A percentile compares a stretch with the other conserved stretches of the same genome.
phyloP scores from a whole-genome alignment of 2,888 invertebrate species.

The Catocala fraxini region DNA sequence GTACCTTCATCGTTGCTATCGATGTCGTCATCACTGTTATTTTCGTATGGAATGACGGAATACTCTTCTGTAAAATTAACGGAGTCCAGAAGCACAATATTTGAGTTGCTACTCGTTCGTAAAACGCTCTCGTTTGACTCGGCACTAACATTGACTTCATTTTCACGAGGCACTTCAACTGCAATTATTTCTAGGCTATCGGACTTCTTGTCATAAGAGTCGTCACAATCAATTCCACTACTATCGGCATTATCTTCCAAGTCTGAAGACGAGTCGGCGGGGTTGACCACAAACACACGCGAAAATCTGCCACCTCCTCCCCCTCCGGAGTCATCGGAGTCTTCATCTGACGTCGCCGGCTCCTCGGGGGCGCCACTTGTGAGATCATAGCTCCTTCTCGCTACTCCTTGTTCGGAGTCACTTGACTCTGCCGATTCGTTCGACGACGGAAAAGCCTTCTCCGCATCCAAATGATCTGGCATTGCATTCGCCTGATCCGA shows the following conservation, averaged over 20 bases:
- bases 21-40: conserved; percentile 64
- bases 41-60: conserved; percentile 67
- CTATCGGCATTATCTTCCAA: conserved; percentile 88
- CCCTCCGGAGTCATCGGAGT: conserved; percentile 86
- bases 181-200: conserved; percentile 78
- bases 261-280: conserved; percentile 88
- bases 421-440: conserved; percentile 84
- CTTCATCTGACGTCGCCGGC: conserved; percentile 82
- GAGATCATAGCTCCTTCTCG: conserved; percentile 79
- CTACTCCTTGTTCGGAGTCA: conserved; percentile 77
- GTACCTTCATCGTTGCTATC: conserved; percentile 59
- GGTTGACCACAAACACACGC: conserved; percentile 91
- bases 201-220: conserved; percentile 87
- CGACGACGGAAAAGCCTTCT: conserved; percentile 87
- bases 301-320: conserved; percentile 88
- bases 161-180: conserved; percentile 65
- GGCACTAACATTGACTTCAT: conserved; percentile 61
- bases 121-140: conserved; percentile 60
- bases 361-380: conserved; percentile 81
- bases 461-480: conserved; percentile 81
- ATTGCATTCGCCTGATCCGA: conserved; percentile 72
- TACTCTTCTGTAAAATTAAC: conserved; percentile 75
- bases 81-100: conserved; percentile 74
- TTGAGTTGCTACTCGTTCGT: conserved; percentile 62
- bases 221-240: conserved; percentile 89